Conservation (phyloP, 2,797 vertebrate species). For the Spinibarbus caldwelli region DNA sequence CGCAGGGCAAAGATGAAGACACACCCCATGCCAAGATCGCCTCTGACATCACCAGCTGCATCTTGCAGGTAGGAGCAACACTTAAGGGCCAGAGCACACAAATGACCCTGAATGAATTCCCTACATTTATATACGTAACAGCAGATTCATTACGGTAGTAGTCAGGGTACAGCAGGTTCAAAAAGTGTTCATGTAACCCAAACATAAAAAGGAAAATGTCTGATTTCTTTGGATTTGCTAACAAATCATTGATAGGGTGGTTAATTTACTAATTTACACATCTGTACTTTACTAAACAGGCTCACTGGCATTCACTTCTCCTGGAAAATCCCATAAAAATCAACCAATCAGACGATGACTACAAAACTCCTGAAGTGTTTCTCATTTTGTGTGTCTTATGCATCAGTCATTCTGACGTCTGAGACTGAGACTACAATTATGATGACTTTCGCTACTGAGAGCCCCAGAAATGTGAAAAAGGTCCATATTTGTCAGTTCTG, state of each 20-base stretch:
- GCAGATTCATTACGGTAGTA: neutral
- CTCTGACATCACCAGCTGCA: constrained; percentile 96
- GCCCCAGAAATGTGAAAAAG: neutral
- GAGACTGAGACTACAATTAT: neutral
- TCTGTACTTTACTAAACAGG: neutral
- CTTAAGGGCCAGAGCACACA: constrained; percentile 3
- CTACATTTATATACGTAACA: neutral
- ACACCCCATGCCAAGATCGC: constrained; percentile 94
- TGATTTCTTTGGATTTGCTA: too few species aligned
- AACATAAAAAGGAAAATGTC: too few species aligned
- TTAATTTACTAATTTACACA: too few species aligned
- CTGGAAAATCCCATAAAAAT: neutral
- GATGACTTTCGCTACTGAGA: neutral
- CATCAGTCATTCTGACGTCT: neutral
- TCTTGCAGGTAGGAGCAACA: constrained; percentile 85
- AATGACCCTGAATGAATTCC: neutral
- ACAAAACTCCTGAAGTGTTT: neutral
- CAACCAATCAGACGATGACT: neutral
- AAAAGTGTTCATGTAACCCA: too few species aligned
- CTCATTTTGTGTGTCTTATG: neutral
- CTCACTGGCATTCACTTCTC: neutral
- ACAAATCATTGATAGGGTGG: too few species aligned
- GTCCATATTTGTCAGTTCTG: neutral
- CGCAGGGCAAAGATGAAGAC: constrained; percentile 87
- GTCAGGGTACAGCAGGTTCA: neutral